These are phyloP conservation scores for Spatulosminthurus flaviceps DNA, from an alignment of 2,888 invertebrate genomes.

Conservation along the genomic window DNA sequence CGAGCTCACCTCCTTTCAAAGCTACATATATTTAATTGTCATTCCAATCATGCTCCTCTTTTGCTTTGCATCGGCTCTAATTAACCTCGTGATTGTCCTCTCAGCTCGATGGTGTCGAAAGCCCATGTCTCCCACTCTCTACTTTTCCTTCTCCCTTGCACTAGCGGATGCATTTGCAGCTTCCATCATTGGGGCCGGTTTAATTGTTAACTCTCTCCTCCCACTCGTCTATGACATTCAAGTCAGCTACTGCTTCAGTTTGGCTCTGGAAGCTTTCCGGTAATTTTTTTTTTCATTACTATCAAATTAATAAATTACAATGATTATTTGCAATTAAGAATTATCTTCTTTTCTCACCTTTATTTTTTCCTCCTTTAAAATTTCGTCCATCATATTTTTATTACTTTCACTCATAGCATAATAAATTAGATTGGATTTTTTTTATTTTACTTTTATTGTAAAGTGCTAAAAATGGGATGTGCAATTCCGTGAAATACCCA, in stretches of 20 bases:
- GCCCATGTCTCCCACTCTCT: constrained; percentile 71
- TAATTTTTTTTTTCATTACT: constrained; percentile 40
- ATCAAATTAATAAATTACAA: too few species aligned
- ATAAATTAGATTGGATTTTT: too few species aligned
- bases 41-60: constrained; percentile 67
- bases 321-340: too few species aligned
- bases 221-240: constrained; percentile 66
- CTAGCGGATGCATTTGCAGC: constrained; percentile 72
- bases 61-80: constrained; percentile 69
- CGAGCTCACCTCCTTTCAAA: constrained; percentile 29
- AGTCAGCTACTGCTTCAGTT: constrained; percentile 65
- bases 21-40: constrained; percentile 36
- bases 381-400: too few species aligned
- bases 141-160: constrained; percentile 72
- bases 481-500: too few species aligned
- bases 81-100: constrained; percentile 70
- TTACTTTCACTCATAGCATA: too few species aligned
- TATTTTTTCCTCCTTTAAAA: too few species aligned
- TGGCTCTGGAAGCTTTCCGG: constrained; percentile 67
- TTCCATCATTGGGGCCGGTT: constrained; percentile 69
- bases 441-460: too few species aligned
- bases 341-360: too few species aligned
- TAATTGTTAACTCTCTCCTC: constrained; percentile 70
- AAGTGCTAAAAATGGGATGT: too few species aligned
- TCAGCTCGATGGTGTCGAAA: constrained; percentile 71